phyloP scores from a whole-genome alignment of 2,113 vertebrate species.

The Phyllopteryx taeniolatus region DNA sequence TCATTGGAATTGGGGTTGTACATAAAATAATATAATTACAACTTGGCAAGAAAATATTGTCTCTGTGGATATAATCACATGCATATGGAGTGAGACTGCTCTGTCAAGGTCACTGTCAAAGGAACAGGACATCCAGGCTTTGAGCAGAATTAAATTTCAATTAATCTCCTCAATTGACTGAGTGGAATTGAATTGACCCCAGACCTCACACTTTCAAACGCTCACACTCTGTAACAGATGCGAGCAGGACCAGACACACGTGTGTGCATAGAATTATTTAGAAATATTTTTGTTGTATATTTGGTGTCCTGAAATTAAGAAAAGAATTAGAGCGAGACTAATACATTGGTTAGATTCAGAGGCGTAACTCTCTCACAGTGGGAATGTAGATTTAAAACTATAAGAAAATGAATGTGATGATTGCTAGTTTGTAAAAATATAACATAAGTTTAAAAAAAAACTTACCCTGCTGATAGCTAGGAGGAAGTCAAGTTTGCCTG shows the following conservation, averaged over 20 bases:
- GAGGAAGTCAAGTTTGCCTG: slow-evolving; percentile 84
- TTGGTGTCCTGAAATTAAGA: background rate
- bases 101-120: slow-evolving; percentile 59
- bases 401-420: background rate
- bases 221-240: slow-evolving; percentile 42
- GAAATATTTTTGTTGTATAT: background rate
- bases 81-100: slow-evolving; percentile 23
- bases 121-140: slow-evolving; percentile 52
- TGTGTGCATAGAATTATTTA: background rate
- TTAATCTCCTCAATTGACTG: slow-evolving; percentile 59
- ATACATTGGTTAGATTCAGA: background rate
- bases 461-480: slow-evolving; percentile 86
- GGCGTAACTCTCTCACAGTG: background rate
- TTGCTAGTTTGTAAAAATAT: background rate
- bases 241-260: slow-evolving; percentile 23
- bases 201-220: slow-evolving; percentile 39
- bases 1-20: no score
- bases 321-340: background rate
- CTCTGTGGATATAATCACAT: slow-evolving; percentile 28
- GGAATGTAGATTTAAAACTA: no score
- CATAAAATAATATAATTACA: background rate
- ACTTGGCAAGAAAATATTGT: slow-evolving; percentile 23
- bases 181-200: slow-evolving; percentile 59
- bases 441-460: slow-evolving; percentile 19
- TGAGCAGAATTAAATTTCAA: slow-evolving; percentile 60